Evolutionary conservation across 2,113 vertebrate species (phyloP).

Genomic region (Callopanchax toddi): DNA sequence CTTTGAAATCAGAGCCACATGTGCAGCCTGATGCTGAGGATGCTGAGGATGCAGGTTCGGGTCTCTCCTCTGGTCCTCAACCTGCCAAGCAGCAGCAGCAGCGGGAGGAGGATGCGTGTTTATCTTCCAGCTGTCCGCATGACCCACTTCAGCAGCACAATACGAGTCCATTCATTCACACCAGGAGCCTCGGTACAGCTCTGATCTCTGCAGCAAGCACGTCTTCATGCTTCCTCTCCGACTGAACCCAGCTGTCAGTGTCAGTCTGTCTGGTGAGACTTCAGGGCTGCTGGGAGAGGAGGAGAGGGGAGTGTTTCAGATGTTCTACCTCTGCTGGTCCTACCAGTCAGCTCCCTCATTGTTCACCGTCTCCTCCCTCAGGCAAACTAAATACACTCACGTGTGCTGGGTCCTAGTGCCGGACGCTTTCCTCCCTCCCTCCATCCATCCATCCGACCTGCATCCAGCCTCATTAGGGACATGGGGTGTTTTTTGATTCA

Average conservation of each 20-base stretch:
- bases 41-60: slow-evolving; percentile 45
- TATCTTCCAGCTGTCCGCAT: slow-evolving; percentile 68
- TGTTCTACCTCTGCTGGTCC: slow-evolving; percentile 61
- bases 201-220: slow-evolving; percentile 29
- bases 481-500: slow-evolving; percentile 36
- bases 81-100: slow-evolving; percentile 49
- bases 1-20: slow-evolving; percentile 43
- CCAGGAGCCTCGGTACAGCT: slow-evolving; percentile 32
- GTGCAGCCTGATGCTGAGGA: slow-evolving; percentile 34
- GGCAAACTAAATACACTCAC: slow-evolving; percentile 60
- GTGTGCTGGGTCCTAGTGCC: slow-evolving; percentile 79
- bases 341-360: slow-evolving; percentile 69
- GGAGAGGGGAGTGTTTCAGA: slow-evolving; percentile 27
- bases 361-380: slow-evolving; percentile 76
- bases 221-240: slow-evolving; percentile 31
- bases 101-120: slow-evolving; percentile 54
- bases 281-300: slow-evolving; percentile 1
- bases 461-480: not conserved
- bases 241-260: slow-evolving; percentile 19
- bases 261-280: slow-evolving; percentile 29
- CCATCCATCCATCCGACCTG: not conserved
- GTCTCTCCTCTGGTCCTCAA: slow-evolving; percentile 61
- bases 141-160: slow-evolving; percentile 69
- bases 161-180: slow-evolving; percentile 62
- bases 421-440: no score